Percentiles rank a stretch among this genome's conserved stretches.
phyloP scores from a whole-genome alignment of 2,113 vertebrate species.

The Muscicapa adusta region DNA sequence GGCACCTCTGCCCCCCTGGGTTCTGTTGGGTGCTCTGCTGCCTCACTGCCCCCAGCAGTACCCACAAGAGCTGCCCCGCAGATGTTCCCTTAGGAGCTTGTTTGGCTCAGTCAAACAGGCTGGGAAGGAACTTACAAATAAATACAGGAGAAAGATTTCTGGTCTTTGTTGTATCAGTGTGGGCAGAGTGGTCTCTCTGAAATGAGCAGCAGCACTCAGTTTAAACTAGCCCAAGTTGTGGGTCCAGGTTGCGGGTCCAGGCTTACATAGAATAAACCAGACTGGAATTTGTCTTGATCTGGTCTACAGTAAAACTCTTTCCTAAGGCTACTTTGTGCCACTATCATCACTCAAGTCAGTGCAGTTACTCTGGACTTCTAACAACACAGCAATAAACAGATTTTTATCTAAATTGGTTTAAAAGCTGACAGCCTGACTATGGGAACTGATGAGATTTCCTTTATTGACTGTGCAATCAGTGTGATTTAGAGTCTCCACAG shows the following conservation, averaged over 20 bases:
- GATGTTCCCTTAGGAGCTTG: background rate
- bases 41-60: background rate
- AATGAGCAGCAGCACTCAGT: background rate
- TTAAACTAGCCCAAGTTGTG: background rate
- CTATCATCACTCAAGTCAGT: accelerated
- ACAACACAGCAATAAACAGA: background rate
- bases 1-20: background rate
- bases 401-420: background rate
- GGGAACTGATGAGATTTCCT: background rate
- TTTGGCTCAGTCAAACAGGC: background rate
- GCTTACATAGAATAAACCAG: background rate
- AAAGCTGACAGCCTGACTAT: slow-evolving; percentile 9
- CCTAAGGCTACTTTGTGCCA: background rate
- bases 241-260: background rate
- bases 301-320: background rate
- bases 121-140: background rate
- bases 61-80: background rate
- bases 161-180: background rate
- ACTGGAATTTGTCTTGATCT: background rate
- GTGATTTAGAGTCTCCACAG: background rate
- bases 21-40: background rate
- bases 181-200: background rate
- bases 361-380: background rate
- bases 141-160: background rate
- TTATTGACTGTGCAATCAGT: background rate